These are phyloP conservation scores for Heliconius hortense DNA, from an alignment of 2,888 invertebrate genomes.

Conservation along the genomic window DNA sequence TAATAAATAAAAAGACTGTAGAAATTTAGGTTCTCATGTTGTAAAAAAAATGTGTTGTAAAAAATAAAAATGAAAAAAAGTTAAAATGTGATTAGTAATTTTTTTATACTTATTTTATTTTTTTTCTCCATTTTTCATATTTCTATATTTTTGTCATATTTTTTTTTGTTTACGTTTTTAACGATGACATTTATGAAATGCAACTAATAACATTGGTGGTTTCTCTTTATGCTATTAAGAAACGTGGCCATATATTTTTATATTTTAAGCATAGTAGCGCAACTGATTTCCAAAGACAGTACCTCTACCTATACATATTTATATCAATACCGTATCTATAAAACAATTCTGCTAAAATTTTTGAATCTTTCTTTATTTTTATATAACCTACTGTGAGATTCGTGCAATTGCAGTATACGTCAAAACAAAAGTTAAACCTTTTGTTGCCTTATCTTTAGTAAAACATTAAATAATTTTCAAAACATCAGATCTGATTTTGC, in stretches of 20 bases:
- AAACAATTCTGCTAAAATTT: neutral
- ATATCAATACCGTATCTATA: neutral
- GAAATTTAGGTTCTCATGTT: too few species aligned
- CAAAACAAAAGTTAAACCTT: neutral
- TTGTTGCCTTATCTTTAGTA: slow-evolving; percentile 17
- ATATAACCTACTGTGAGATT: neutral
- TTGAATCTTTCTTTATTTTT: neutral
- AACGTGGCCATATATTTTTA: too few species aligned
- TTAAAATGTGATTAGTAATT: too few species aligned
- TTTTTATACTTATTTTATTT: too few species aligned
- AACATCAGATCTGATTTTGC: slow-evolving; percentile 36
- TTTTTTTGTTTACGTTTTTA: too few species aligned
- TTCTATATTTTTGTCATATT: too few species aligned
- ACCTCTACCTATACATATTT: neutral
- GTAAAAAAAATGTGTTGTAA: too few species aligned
- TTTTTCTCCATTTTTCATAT: too few species aligned
- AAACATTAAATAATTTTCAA: slow-evolving; percentile 31
- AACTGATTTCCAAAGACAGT: neutral
- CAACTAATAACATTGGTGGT: neutral
- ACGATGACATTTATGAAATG: neutral
- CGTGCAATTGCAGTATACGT: neutral
- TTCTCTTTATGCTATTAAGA: too few species aligned
- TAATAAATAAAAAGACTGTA: too few species aligned
- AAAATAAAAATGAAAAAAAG: too few species aligned
- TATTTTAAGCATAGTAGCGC: neutral